These are phyloP conservation scores for Caenorhabditis sp. DNA, from an alignment of 2,888 invertebrate genomes.

Conservation along the genomic window DNA sequence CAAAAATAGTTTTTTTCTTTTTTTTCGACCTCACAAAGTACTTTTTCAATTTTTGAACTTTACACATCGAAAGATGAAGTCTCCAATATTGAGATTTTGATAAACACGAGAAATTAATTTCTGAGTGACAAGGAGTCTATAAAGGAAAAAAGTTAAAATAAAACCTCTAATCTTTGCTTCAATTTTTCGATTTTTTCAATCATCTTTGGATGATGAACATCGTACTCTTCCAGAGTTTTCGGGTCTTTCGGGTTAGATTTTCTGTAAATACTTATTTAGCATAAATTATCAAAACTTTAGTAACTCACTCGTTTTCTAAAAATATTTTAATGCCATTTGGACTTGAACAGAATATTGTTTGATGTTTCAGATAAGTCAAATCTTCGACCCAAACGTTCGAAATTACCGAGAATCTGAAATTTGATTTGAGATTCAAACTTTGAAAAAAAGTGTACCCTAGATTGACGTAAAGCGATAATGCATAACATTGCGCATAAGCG, in stretches of 20 bases:
- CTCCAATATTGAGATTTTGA: too few species aligned
- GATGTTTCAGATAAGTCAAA: slow-evolving; percentile 31
- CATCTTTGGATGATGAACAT: slow-evolving; percentile 20
- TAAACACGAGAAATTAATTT: too few species aligned
- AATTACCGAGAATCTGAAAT: slow-evolving; percentile 28
- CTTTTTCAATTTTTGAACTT: too few species aligned
- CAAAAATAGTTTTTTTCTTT: too few species aligned
- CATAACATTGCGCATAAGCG: slow-evolving; percentile 34
- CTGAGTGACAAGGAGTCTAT: too few species aligned
- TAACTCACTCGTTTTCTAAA: slow-evolving; percentile 21
- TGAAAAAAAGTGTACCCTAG: slow-evolving; percentile 15
- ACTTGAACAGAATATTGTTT: slow-evolving; percentile 33
- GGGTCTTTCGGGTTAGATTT: background rate
- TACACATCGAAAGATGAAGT: too few species aligned
- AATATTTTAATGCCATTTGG: slow-evolving; percentile 15
- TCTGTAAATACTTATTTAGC: too few species aligned
- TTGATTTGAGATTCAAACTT: background rate
- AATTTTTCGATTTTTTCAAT: slow-evolving; percentile 21
- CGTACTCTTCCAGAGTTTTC: slow-evolving; percentile 11
- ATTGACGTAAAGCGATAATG: slow-evolving; percentile 21
- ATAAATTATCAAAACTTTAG: too few species aligned
- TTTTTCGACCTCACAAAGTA: too few species aligned
- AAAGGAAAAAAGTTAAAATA: slow-evolving; percentile 15
- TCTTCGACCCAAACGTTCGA: slow-evolving; percentile 40
- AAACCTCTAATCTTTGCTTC: slow-evolving; percentile 27